A percentile compares a stretch with the other conserved stretches of the same genome.
These are phyloP conservation scores for Clitarchus hookeri DNA, from an alignment of 2,888 invertebrate species.

Conservation along the genomic window DNA sequence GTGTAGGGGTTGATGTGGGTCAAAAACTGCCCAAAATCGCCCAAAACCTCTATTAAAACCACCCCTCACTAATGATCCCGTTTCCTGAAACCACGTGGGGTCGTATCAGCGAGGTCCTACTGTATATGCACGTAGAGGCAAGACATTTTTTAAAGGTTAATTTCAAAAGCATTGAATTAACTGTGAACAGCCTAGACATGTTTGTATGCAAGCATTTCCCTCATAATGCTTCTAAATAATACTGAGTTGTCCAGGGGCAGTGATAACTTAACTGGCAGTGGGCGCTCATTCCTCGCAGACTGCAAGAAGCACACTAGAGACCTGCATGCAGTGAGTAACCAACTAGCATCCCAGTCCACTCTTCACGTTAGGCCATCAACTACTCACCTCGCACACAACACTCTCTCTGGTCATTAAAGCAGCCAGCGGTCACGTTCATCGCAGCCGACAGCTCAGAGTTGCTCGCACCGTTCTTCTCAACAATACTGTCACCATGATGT, in stretches of 20 bases:
- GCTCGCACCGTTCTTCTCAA: background rate
- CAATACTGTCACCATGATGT: too few relatives aligned
- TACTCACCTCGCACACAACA: background rate
- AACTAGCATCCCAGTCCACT: background rate
- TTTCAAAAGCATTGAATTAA: too few relatives aligned
- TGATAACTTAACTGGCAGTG: background rate
- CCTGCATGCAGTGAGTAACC: background rate
- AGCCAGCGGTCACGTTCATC: background rate
- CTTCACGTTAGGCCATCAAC: conserved; percentile 8
- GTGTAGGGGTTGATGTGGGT: too few relatives aligned
- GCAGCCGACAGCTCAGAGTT: background rate
- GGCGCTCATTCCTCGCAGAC: background rate
- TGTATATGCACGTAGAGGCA: too few relatives aligned
- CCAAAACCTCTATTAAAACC: too few relatives aligned
- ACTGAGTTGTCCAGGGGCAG: background rate
- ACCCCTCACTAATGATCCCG: too few relatives aligned
- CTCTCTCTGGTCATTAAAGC: background rate
- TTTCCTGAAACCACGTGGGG: too few relatives aligned
- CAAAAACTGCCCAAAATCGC: too few relatives aligned
- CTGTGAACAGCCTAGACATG: too few relatives aligned
- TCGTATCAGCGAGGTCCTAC: too few relatives aligned
- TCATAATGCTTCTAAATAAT: background rate
- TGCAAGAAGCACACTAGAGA: background rate
- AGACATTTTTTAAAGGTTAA: too few relatives aligned
- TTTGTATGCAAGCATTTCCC: background rate